Base-by-base conservation (phyloP, 2,888 invertebrate species). In the Agrotis segetum region DNA sequence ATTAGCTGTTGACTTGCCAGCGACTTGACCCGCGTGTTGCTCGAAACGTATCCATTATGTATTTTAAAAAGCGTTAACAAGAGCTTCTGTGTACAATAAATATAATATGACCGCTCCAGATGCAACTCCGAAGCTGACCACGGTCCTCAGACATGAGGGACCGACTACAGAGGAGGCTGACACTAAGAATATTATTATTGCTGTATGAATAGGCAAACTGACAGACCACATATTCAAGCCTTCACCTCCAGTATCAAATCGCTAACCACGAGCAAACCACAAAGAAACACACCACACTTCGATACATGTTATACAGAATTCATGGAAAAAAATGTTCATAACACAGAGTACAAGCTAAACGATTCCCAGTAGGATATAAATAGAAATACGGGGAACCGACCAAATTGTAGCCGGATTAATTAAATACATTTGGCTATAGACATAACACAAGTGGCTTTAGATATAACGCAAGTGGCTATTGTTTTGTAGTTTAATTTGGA, bases 321-420 rank as follows among this genome's bases (percentile, higher is more conserved):
- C 64, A 29, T 24, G 64, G 82, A 78, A 79, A 64, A 72, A 78
- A 67, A 67, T 62, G 63, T 55, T 72, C 72, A 72, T 55, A 79
- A 71, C 76, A 79, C 21, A 46, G 11, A 40, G 13, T 29, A 34
- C 24, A 17, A 16, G 19, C 17, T 49, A 19, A 65, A 24, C 79
- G 53, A 46, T 82, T 79, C 74, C 73, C n/a, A 19, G 64, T 66
- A 81, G 11, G 52, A 24, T 81, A 72, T 67, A 58, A 62, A 81
- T 81, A 83, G 71, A 34, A 47, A 58, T 76, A 76, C 72, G 24
- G 55, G 24, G 74, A 82, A 79, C 50, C 21, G 52, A n/a, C 59
- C 79, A 73, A 79, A 65, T 73, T 79, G 74, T 79, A 73, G 64
- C 5, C 46, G 46, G 62, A 81, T 66, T 73, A 79, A 79, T 72